Evolutionary conservation across 2,113 vertebrate species (phyloP).

Genomic region (Pelecanoides urinatrix): DNA sequence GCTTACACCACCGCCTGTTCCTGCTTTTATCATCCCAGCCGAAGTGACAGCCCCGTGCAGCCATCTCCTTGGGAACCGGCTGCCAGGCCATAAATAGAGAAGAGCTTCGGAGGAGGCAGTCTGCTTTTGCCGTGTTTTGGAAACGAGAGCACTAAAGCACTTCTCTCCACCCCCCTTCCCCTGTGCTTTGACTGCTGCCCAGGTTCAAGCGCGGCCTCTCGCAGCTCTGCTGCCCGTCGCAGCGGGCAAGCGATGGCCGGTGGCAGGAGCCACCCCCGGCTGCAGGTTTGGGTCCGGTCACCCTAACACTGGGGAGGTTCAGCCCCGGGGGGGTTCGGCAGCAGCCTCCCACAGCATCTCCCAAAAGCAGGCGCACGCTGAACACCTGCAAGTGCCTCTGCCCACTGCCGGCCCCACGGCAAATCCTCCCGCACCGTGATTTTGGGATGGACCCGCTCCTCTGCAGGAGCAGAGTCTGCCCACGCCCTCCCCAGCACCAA

Average conservation of each 20-base stretch:
- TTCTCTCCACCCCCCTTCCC: not conserved
- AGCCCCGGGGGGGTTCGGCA: not conserved
- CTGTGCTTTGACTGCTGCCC: not conserved
- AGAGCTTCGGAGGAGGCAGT: not conserved
- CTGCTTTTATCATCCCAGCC: not conserved
- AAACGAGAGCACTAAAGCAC: not conserved
- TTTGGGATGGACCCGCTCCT: not conserved
- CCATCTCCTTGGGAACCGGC: not conserved
- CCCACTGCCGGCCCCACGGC: not conserved
- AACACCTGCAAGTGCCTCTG: not conserved
- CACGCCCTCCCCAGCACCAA: not conserved
- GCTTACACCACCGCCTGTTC: not conserved
- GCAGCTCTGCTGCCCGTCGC: not conserved
- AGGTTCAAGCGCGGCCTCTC: not conserved
- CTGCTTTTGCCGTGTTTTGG: not conserved
- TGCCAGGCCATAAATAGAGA: conserved; percentile 34
- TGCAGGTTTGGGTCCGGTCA: not conserved
- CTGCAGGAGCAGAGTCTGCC: not conserved
- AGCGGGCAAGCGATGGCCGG: fast-evolving
- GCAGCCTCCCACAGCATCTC: not conserved
- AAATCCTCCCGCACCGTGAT: not conserved
- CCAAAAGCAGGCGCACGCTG: fast-evolving
- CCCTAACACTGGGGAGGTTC: not conserved
- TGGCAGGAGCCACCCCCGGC: not conserved
- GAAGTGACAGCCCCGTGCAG: not conserved